phyloP scores from a whole-genome alignment of 2,888 invertebrate species.

The Atrina japonica region DNA sequence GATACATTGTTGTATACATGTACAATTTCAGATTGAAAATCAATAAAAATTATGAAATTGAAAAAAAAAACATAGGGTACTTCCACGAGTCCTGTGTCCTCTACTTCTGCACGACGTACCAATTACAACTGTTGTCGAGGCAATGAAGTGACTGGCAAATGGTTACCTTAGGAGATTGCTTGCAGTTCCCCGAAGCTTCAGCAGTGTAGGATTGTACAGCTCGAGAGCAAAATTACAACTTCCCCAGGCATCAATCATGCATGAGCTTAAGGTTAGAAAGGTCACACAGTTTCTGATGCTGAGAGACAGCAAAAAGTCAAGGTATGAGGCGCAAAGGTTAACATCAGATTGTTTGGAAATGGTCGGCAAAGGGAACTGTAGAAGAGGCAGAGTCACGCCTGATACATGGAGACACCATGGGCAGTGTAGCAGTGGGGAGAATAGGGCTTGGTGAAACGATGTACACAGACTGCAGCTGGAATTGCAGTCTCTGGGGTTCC shows the following conservation, averaged over 20 bases:
- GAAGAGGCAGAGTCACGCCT: constrained; percentile 31
- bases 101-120: constrained; percentile 34
- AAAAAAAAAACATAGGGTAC: constrained; percentile 33
- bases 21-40: too few species aligned
- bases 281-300: constrained; percentile 31
- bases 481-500: constrained; percentile 12
- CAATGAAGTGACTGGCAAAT: constrained; percentile 4
- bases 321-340: constrained; percentile 5
- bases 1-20: too few species aligned
- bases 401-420: constrained; percentile 21
- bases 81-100: constrained; percentile 33
- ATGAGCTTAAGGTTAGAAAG: constrained; percentile 43
- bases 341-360: constrained; percentile 26
- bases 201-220: constrained; percentile 37
- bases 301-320: constrained; percentile 23
- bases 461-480: constrained; percentile 17
- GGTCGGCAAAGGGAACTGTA: constrained; percentile 24
- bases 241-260: constrained; percentile 34
- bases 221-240: constrained; percentile 35
- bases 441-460: constrained; percentile 11
- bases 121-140: constrained; percentile 21
- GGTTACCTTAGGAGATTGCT: constrained; percentile 36
- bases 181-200: constrained; percentile 36
- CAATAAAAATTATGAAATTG: too few species aligned
- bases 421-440: constrained; percentile 1